A percentile compares a stretch with the other conserved stretches of the same genome.
Conservation (phyloP, 2,113 vertebrate species). For the Ramphastos sulfuratus region DNA sequence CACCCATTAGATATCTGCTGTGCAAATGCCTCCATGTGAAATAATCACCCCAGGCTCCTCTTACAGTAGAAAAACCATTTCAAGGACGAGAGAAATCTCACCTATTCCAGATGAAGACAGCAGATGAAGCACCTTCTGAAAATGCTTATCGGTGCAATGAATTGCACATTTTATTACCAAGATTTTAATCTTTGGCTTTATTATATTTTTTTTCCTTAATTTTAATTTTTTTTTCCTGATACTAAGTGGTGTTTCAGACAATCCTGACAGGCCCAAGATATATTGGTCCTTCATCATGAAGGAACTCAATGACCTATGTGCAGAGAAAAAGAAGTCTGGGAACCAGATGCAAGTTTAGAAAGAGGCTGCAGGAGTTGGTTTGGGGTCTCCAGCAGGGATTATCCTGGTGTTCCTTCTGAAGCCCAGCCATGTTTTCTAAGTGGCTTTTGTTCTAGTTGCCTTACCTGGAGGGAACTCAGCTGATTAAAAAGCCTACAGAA, state of each 20-base stretch:
- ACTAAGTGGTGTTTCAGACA: background rate
- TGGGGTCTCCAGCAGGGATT: background rate
- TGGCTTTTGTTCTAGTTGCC: background rate
- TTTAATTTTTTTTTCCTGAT: background rate
- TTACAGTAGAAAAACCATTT: background rate
- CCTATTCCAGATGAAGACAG: background rate
- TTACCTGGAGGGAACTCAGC: background rate
- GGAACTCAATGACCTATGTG: background rate
- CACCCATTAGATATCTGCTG: background rate
- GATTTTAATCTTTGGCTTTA: background rate
- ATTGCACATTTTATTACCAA: background rate
- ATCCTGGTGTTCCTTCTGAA: background rate
- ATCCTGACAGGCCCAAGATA: background rate
- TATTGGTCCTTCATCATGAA: background rate
- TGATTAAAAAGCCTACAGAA: background rate
- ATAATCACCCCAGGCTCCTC: background rate
- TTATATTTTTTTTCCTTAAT: background rate
- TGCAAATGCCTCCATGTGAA: background rate
- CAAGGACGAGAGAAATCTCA: background rate
- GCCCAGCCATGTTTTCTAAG: background rate
- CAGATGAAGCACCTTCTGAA: background rate
- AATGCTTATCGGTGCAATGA: background rate
- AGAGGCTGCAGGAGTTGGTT: background rate
- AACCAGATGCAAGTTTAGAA: background rate
- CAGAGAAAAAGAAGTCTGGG: background rate